Evolutionary conservation across 2,113 vertebrate species (phyloP), one percentile per base, ranked within the genome.

Genomic region (Aix galericulata): DNA sequence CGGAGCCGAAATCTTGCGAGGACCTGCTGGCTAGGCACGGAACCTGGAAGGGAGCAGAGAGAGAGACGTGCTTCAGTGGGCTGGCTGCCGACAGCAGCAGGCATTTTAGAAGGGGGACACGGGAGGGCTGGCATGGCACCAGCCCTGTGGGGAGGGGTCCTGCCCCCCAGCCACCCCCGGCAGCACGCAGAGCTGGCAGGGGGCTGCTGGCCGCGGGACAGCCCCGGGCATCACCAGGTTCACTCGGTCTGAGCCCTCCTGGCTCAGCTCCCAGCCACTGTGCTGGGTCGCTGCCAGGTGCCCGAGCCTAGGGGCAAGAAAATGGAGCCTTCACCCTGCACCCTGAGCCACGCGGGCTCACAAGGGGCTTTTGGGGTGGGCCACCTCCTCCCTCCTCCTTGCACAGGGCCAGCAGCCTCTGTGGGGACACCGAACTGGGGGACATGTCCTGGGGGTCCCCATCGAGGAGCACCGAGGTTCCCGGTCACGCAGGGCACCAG

Each of bases 1-100:
- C 93, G 69, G 91, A 88, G 95, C 88, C 29, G 77, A 74, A 93
- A 83, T 75, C 82, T 59, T 88, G 78, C 78, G 63, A 71, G 82
- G 82, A 77, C 46, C 86, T 92, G 89, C 62, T 88, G 81, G 38
- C 6, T 6, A 72, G 77, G 48, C 58, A 38, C 88, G 48, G 44
- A 69, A 93, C 84, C 97, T 97, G 89, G 18, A 76, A 84, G 84
- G 44, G 63, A 92, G 53, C 29, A 95, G 44, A 82, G 34, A 76
- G 31, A 90, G 27, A 90, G 66, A 53, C 4, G 25, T 0, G 3
- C 6, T 25, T 95, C 69, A 88, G 6, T 27, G 52, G 42, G 18
- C 2, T 50, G 42, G 58, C 58, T 60, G 23, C 63, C 76, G 55
- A 12, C 15, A 59, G 59, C 55, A 73, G 26, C 1, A 4, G 36